phyloP scores from a whole-genome alignment of 2,888 invertebrate species.

The Bruchidius siliquastri region DNA sequence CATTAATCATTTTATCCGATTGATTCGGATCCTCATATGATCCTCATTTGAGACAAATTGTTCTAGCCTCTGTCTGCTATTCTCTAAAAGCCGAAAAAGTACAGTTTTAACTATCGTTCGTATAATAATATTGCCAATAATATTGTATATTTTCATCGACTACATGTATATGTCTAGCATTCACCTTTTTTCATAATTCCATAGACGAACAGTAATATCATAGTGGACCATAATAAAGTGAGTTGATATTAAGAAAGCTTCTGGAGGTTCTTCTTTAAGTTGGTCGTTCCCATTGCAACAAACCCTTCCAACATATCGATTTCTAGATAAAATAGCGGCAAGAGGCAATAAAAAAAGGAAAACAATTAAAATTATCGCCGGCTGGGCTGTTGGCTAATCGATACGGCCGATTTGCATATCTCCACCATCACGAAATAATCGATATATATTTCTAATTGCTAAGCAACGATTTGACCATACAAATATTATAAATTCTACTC shows the following conservation, averaged over 20 bases:
- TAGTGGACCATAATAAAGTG: too few species aligned
- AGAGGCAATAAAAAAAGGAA: conserved; percentile 12
- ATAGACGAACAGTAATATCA: too few species aligned
- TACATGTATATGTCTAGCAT: too few species aligned
- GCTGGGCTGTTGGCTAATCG: conserved; percentile 14
- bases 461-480: conserved; percentile 42
- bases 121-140: too few species aligned
- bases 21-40: too few species aligned
- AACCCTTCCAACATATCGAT: conserved; percentile 5
- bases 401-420: conserved; percentile 37
- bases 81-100: too few species aligned
- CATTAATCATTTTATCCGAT: too few species aligned
- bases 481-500: conserved; percentile 30
- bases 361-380: conserved; percentile 22
- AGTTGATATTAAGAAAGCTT: background rate
- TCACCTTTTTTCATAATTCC: too few species aligned
- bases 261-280: background rate
- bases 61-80: too few species aligned
- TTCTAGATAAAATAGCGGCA: conserved; percentile 12
- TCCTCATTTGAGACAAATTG: too few species aligned
- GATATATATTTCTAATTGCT: conserved; percentile 36
- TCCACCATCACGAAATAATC: conserved; percentile 31
- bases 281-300: background rate
- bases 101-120: too few species aligned
- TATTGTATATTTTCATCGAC: too few species aligned